Conservation (phyloP, 2,888 invertebrate genomes). For the Oscheius myriophilus region DNA sequence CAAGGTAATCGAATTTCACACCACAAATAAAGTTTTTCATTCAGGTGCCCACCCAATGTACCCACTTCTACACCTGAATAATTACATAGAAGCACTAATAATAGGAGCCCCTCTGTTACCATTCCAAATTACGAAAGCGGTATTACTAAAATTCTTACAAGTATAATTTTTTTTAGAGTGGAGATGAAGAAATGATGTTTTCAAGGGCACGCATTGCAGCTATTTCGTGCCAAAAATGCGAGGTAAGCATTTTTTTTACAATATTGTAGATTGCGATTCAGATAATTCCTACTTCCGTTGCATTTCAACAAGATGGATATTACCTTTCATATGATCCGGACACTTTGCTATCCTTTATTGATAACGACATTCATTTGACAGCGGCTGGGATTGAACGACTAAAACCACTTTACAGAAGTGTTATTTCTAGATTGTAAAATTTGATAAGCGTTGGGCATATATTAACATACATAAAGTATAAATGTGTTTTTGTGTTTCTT, state of each 20-base stretch:
- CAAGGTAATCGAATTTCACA: neutral
- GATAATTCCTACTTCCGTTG: neutral
- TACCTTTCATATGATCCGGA: constrained; percentile 3
- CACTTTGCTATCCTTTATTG: constrained; percentile 9
- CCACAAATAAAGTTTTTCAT: neutral
- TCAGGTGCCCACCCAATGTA: neutral
- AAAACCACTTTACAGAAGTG: neutral
- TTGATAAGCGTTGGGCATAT: too few species aligned
- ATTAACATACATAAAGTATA: too few species aligned
- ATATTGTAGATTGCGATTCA: too few species aligned
- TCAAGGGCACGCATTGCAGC: too few species aligned
- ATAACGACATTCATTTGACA: constrained; percentile 17
- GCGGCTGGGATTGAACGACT: neutral
- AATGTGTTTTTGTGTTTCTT: too few species aligned
- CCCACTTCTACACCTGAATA: neutral
- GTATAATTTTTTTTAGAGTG: too few species aligned
- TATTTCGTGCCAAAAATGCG: neutral
- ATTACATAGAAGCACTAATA: neutral
- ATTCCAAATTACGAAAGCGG: neutral
- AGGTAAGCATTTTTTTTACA: neutral
- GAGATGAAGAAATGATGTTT: too few species aligned
- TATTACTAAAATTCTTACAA: too few species aligned
- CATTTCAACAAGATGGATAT: neutral
- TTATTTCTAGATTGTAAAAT: neutral
- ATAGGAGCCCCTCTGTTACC: too few species aligned